These are phyloP conservation scores for Troides oblongomaculatus DNA, from an alignment of 2,888 invertebrate genomes.

Conservation along the genomic window DNA sequence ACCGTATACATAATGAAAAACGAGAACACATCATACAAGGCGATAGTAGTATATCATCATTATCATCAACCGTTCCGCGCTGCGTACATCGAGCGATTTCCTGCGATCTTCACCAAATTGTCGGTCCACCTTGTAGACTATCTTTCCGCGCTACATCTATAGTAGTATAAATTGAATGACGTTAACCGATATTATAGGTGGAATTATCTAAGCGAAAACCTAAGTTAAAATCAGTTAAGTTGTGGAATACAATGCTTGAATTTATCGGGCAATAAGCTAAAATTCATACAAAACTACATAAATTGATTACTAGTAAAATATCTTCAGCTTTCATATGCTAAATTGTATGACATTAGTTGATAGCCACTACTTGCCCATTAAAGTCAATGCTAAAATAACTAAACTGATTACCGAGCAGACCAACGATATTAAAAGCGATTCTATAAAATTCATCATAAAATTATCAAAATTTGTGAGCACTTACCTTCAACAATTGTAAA, in stretches of 20 bases:
- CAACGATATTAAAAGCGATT: not conserved
- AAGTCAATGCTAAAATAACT: not conserved
- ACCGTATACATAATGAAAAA: not conserved
- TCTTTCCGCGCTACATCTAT: too few species aligned
- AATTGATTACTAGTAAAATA: not conserved
- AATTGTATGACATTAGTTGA: not conserved
- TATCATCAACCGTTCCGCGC: too few species aligned
- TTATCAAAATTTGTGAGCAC: not conserved
- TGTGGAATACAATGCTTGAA: too few species aligned
- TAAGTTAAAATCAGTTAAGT: too few species aligned
- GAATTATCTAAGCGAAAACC: too few species aligned
- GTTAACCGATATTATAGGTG: too few species aligned
- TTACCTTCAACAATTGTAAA: slow-evolving; percentile 13
- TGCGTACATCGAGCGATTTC: too few species aligned
- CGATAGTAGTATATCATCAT: not conserved
- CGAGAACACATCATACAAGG: not conserved
- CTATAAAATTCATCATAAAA: not conserved
- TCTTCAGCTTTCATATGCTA: not conserved
- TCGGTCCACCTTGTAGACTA: too few species aligned
- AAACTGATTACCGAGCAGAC: not conserved
- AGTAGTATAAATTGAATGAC: too few species aligned
- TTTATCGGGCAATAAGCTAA: not conserved
- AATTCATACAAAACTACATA: not conserved
- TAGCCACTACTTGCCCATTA: not conserved
- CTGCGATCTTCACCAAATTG: too few species aligned